phyloP scores from a whole-genome alignment of 2,888 invertebrate genomes.

The Papilio gigon region DNA sequence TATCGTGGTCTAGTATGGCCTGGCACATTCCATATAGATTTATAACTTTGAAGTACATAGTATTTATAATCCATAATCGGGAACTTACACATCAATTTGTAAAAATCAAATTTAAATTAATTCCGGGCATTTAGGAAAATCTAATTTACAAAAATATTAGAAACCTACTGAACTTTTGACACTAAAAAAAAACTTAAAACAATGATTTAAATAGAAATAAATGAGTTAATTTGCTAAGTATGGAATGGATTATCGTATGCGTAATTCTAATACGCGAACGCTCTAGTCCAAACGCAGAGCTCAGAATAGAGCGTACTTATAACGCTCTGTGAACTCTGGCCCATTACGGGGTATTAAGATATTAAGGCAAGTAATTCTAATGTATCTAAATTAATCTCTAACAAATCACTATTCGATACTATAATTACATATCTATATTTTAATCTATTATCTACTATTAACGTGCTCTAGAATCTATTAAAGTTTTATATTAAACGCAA shows the following conservation, averaged over 20 bases:
- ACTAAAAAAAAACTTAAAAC: not conserved
- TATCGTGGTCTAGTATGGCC: conserved; percentile 3
- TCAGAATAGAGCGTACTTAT: too few species aligned
- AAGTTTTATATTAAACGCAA: not conserved
- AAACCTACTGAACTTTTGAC: not conserved
- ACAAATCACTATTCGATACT: not conserved
- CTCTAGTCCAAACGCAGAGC: too few species aligned
- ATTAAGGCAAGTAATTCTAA: too few species aligned
- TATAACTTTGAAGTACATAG: too few species aligned
- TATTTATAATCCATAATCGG: too few species aligned
- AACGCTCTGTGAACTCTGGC: too few species aligned
- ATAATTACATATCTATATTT: not conserved
- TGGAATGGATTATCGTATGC: too few species aligned
- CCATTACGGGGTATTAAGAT: too few species aligned
- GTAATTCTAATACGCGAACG: too few species aligned
- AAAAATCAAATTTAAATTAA: too few species aligned
- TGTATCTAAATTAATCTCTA: not conserved
- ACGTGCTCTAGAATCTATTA: not conserved
- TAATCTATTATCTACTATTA: not conserved
- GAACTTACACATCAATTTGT: too few species aligned
- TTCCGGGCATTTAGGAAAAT: too few species aligned
- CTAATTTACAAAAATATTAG: not conserved
- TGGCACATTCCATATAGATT: not conserved
- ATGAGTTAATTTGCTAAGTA: not conserved
- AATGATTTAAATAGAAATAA: not conserved